Base-by-base conservation (phyloP, 1,140 invertebrate genomes). In the Dinoponera quadriceps region DNA sequence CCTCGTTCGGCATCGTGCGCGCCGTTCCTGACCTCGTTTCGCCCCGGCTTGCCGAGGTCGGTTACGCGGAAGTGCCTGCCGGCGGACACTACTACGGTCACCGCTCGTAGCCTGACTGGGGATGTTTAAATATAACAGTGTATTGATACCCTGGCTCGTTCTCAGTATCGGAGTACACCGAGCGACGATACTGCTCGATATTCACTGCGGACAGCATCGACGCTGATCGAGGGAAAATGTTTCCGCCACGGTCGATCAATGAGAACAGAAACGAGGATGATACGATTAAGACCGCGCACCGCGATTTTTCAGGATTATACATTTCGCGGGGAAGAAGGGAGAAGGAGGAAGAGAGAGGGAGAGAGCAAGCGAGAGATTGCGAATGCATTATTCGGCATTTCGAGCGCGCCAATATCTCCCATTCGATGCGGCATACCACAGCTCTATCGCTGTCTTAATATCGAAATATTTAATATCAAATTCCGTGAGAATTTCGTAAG, bases 11-110 rank as follows among this genome's bases (percentile, higher is more conserved):
- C 74, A n/a, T 82, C 87, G 89, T 86, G 77, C 88, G 84, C 83
- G 90, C 87, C 91, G 92, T 93, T 91, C 91, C 92, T 93, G 92
- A 93, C 92, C 92, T 92, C 92, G 87, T 93, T 93, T 89, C 89
- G 88, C 83, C 84, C 51, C 84, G 85, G 89, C 92, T 92, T 91
- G 86, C 91, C 90, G 91, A 90, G 92, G 91, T 92, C 92, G 92
- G 91, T 93, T 92, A 92, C 92, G 90, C 90, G 84, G 89, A 84
- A 91, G 89, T 80, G 75, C 60, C 77, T 80, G 73, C 72, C 74
- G 74, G 68, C 62, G 49, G 44, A 22, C 62, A 20, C 63, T 38
- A 54, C 72, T 66, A 54, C 51, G 27, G 48, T 48, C 66, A 55
- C 7, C 33, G 59, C 54, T 62, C n/a, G 73, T 77, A 77, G 65